Evolutionary conservation across 2,113 vertebrate species (phyloP), one percentile per base, ranked within the genome.

Genomic region (Dasypus novemcinctus): DNA sequence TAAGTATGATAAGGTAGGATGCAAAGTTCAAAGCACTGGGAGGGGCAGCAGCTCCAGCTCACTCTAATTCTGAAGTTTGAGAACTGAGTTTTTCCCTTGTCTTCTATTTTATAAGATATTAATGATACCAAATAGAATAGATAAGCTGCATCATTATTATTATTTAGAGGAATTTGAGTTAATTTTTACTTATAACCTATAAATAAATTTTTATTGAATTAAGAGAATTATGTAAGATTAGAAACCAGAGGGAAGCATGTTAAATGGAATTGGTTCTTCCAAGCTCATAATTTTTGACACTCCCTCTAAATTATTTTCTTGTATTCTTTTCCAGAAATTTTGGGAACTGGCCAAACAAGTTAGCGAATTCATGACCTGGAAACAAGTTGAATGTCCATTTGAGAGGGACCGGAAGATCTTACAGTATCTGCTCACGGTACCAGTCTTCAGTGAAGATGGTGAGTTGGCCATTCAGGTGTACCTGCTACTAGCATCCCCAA

Each of bases 301-400:
- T 13, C 7, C 74, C 61, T 91, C 95, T 90, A n/a, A 75, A 41
- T 89, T 43, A 59, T 36, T 91, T 88, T 23, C 21, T 93, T 54
- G 18, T 43, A 29, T 91, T 43, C 80, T 80, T 89, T 98, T 93
- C 57, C 95, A 99, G 99, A 99, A 99, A 99, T 99, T 99, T 97
- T 99, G 99, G 99, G 99, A 99, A 93, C 29, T 99, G 66, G 99
- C 99, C 95, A 99, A 99, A 96, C 99, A 99, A 98, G 99, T 99
- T 95, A 99, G 98, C 43, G 99, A 99, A 94, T 99, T 99, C 95
- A 99, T 99, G 99, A 98, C 98, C 0, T 99, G 99, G 99, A 99
- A 99, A 96, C 99, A 99, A 90, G 99, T 99, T 75, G 99, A 99
- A 95, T 99, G 99, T 97, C 99, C 99, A 0, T 99, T 99, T 87